Evolutionary conservation across 2,888 invertebrate species (phyloP).

Genomic region (Parnassius apollo): DNA sequence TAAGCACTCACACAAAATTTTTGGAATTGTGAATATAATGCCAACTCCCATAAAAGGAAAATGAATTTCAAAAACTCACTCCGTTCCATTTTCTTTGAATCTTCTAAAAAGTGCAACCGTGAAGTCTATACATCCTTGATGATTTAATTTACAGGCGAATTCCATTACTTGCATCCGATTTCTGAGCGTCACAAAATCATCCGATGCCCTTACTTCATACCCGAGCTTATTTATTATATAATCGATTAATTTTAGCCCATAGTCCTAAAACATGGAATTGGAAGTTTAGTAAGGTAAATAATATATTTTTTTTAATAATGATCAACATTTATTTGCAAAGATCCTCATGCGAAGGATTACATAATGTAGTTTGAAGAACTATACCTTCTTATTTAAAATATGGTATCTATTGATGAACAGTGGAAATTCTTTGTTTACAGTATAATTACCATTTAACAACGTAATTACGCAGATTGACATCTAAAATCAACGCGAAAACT

Average conservation of each 20-base stretch:
- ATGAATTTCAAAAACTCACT: conserved; percentile 42
- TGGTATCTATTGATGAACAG: too few species aligned
- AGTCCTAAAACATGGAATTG: conserved; percentile 42
- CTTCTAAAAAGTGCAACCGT: conserved; percentile 46
- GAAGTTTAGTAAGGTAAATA: background rate
- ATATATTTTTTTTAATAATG: too few species aligned
- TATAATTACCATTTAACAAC: too few species aligned
- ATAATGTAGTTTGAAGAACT: too few species aligned
- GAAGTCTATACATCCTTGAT: conserved; percentile 74
- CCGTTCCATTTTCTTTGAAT: conserved; percentile 51
- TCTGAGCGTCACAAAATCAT: conserved; percentile 75
- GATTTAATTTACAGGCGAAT: conserved; percentile 84
- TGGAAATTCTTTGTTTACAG: too few species aligned
- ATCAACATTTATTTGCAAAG: too few species aligned
- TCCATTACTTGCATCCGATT: conserved; percentile 80
- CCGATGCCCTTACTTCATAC: conserved; percentile 55
- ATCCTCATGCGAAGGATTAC: too few species aligned
- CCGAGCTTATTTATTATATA: conserved; percentile 67
- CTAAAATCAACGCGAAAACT: too few species aligned
- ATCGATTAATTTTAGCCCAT: conserved; percentile 45
- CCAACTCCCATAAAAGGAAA: background rate
- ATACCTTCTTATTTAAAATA: too few species aligned
- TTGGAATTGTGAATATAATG: background rate
- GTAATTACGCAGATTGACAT: too few species aligned
- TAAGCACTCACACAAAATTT: too few species aligned